These are phyloP conservation scores for Muscidifurax raptorellus DNA, from an alignment of 1,140 invertebrate species.

Conservation along the genomic window DNA sequence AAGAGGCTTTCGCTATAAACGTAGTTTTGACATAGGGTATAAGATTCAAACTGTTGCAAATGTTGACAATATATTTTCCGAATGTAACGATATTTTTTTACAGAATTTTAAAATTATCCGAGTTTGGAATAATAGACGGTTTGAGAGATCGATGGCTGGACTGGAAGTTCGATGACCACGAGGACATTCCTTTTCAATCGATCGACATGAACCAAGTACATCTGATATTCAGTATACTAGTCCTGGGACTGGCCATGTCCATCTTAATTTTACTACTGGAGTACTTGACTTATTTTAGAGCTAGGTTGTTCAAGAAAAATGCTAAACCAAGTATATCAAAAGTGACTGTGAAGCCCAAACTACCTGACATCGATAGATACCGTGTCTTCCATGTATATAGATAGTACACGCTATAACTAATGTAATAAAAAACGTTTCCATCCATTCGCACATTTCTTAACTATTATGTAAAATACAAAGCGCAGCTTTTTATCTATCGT, in stretches of 20 bases:
- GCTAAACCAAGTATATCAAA: neutral
- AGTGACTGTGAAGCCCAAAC: neutral
- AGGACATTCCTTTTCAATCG: constrained; percentile 31
- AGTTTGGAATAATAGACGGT: constrained; percentile 54
- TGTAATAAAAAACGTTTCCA: neutral
- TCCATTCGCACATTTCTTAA: too few relatives aligned
- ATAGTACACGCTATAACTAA: neutral
- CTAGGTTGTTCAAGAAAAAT: neutral
- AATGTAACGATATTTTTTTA: neutral
- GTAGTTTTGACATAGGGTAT: constrained; percentile 55
- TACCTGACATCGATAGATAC: too few relatives aligned
- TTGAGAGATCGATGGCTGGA: constrained; percentile 55
- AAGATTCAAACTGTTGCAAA: neutral
- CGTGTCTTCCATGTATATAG: too few relatives aligned
- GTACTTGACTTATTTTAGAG: neutral
- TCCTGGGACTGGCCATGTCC: constrained; percentile 42
- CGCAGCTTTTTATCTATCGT: too few relatives aligned
- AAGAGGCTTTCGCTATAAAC: constrained; percentile 50
- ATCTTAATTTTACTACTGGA: constrained; percentile 51
- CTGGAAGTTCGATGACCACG: neutral
- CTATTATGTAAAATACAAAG: too few relatives aligned
- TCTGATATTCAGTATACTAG: constrained; percentile 54
- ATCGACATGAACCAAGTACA: constrained; percentile 56
- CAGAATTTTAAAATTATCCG: constrained; percentile 55
- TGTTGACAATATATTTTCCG: neutral